These are phyloP conservation scores for Morelia viridis DNA, from an alignment of 2,797 vertebrate species.

Conservation along the genomic window DNA sequence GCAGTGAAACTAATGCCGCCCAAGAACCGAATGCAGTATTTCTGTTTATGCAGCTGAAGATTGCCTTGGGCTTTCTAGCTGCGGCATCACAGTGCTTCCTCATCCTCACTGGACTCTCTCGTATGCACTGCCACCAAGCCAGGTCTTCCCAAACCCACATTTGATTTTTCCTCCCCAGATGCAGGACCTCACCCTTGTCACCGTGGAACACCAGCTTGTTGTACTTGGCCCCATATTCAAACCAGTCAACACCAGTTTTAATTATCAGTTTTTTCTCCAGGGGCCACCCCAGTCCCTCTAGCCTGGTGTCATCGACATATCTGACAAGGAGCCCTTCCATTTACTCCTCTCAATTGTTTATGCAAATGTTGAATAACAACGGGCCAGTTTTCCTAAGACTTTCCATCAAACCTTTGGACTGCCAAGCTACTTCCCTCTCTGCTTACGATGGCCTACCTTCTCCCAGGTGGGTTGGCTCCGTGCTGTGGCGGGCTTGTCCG, in stretches of 20 bases:
- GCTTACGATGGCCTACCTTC: not conserved
- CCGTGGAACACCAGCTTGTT: not conserved
- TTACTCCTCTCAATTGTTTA: too few species aligned
- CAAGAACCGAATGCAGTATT: too few species aligned
- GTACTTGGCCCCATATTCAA: not conserved
- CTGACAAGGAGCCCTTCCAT: too few species aligned
- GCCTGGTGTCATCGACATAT: too few species aligned
- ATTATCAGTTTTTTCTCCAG: not conserved
- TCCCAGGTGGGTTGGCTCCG: not conserved
- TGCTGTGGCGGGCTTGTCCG: accelerated
- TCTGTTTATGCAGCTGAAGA: too few species aligned
- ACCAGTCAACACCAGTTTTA: not conserved
- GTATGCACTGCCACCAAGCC: too few species aligned
- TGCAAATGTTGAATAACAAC: too few species aligned
- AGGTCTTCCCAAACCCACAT: not conserved
- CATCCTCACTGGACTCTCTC: not conserved
- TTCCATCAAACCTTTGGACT: too few species aligned
- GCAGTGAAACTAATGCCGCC: too few species aligned
- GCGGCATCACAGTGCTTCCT: not conserved
- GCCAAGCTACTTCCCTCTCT: not conserved
- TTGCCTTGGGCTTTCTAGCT: too few species aligned
- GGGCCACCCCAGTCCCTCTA: too few species aligned
- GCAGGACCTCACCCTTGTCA: not conserved
- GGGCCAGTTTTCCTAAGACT: too few species aligned
- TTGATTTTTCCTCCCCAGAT: not conserved